These are phyloP conservation scores for Tridacna gigas DNA, from an alignment of 2,888 invertebrate species.

Conservation along the genomic window DNA sequence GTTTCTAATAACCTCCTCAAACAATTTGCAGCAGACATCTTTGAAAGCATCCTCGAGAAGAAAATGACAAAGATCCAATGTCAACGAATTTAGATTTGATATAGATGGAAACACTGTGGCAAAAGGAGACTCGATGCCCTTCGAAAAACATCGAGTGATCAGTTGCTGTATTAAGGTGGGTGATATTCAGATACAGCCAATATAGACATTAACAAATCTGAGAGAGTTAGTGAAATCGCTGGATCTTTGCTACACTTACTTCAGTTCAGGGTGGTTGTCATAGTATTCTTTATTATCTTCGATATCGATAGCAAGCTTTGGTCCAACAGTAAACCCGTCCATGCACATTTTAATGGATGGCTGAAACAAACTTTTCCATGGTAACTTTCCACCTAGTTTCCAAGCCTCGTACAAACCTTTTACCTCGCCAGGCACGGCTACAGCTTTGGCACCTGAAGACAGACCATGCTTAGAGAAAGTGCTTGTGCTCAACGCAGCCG, in stretches of 20 bases:
- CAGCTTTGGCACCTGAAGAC: conserved; percentile 86
- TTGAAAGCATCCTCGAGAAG: too few relatives aligned
- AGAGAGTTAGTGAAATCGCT: neutral
- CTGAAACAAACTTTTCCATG: conserved; percentile 92
- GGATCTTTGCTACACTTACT: too few relatives aligned
- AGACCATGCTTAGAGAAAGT: neutral
- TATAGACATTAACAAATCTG: too few relatives aligned
- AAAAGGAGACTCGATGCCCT: too few relatives aligned
- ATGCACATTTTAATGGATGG: conserved; percentile 92
- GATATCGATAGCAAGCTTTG: conserved; percentile 46
- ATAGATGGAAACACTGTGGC: too few relatives aligned
- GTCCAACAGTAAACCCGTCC: conserved; percentile 87
- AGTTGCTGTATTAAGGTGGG: too few relatives aligned
- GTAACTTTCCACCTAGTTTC: conserved; percentile 90
- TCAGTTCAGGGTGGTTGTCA: conserved; percentile 21
- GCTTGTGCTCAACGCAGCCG: neutral
- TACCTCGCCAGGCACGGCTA: conserved; percentile 96
- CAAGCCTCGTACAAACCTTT: conserved; percentile 93
- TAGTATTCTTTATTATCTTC: neutral
- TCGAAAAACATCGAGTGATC: too few relatives aligned
- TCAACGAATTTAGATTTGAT: too few relatives aligned
- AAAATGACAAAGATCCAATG: too few relatives aligned
- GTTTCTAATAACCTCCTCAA: neutral
- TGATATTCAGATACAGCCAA: too few relatives aligned
- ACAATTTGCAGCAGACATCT: too few relatives aligned